Evolutionary conservation across 1,140 invertebrate species (phyloP), one percentile per base, ranked within the genome.

Genomic region (Lethrus apterus): DNA sequence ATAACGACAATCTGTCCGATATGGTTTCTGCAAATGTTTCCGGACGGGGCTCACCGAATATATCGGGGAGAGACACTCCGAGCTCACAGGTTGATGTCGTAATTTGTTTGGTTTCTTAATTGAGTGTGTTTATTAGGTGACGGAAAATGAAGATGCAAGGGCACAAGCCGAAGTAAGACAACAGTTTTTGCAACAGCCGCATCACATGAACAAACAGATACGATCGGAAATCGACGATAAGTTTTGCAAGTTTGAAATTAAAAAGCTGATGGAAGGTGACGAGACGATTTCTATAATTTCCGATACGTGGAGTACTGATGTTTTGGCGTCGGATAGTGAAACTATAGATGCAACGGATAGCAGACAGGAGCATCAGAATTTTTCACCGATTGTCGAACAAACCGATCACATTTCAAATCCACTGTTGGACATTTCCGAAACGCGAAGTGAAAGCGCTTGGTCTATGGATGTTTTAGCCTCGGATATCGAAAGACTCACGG

Each of bases 191-290:
- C 63, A 71, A 32, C 72, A 79, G n/a, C 74, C 79, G 3, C 70
- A 60, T 24, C 52, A 29, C 50, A 53, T 60, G 4, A 53, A 41
- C n/a, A 90, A 92, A 57, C 84, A 89, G 64, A 83, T 81, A 17
- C 74, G 85, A 4, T 88, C 86, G 46, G 94, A 98, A 62, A 93
- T 99, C 44, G 93, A 97, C 57, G 95, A 98, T 50, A 94, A 97
- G 67, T 99, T 99, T 78, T 95, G 94, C 59, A 96, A 96, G 70
- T 99, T 99, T 70, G 93, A 95, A 63, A 92, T 98, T 21, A 92
- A 89, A 66, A 88, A 88, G 60, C 68, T 89, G 21, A 75, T 86
- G 43, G 86, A 88, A 73, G 86, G 59, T 1, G 93, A 96, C 65
- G 93, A 97, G 70, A 93, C 92, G 1, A 81, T 93, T 54, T 95